These are phyloP conservation scores for Pipra filicauda DNA, from an alignment of 2,113 vertebrate genomes.

Conservation along the genomic window DNA sequence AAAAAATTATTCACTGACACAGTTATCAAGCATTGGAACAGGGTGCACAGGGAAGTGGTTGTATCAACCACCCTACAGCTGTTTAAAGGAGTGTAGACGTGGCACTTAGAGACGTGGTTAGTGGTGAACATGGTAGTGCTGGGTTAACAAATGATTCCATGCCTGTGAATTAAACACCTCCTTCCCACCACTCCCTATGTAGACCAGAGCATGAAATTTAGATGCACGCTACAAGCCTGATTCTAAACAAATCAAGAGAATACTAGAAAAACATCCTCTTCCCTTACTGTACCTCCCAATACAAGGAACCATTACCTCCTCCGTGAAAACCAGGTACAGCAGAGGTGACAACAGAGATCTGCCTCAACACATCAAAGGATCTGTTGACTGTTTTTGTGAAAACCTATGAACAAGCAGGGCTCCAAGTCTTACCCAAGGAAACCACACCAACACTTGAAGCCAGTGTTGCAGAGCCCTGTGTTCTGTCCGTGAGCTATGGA, in stretches of 20 bases:
- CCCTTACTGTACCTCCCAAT: accelerated
- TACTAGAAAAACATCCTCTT: accelerated
- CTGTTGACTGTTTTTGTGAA: constrained; percentile 71
- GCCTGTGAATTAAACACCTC: neutral
- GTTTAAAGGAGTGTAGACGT: neutral
- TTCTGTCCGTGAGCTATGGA: constrained; percentile 81
- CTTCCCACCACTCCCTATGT: accelerated
- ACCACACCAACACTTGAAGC: constrained; percentile 76
- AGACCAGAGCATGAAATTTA: neutral
- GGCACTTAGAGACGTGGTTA: neutral
- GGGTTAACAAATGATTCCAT: neutral
- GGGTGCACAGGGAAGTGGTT: neutral
- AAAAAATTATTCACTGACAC: neutral
- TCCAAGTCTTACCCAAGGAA: constrained; percentile 80
- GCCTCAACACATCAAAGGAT: constrained; percentile 71
- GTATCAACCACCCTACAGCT: neutral
- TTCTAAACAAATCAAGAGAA: neutral
- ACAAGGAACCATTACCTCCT: neutral
- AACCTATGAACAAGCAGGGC: constrained; percentile 72
- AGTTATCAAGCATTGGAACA: neutral
- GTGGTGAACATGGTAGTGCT: neutral
- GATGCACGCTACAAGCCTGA: neutral
- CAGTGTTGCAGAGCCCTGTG: constrained; percentile 80
- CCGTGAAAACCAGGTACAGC: constrained; percentile 60
- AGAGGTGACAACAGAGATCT: constrained; percentile 83